Conservation (phyloP, 2,888 invertebrate species). For the Cosmia pyralina region DNA sequence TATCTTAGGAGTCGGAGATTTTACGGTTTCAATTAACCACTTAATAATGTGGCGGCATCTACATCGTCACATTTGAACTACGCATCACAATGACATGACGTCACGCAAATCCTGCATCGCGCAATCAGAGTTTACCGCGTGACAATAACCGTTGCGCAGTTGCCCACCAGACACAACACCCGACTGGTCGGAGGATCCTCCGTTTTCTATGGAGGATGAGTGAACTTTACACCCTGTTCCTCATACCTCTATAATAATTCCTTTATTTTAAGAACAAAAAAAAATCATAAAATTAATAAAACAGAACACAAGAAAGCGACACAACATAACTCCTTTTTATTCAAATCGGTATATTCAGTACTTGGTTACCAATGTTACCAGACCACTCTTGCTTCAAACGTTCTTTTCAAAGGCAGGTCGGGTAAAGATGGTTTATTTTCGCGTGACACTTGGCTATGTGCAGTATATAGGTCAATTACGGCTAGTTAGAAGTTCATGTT, state of each 20-base stretch:
- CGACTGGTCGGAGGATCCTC: too few species aligned
- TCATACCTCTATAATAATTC: constrained; percentile 8
- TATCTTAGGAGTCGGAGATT: too few species aligned
- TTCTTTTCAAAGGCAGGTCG: neutral
- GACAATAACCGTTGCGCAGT: too few species aligned
- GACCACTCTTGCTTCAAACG: neutral
- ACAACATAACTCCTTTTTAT: constrained; percentile 56
- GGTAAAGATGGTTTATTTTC: constrained; percentile 36
- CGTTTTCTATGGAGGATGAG: too few species aligned
- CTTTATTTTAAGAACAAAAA: constrained; percentile 24
- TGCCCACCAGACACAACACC: too few species aligned
- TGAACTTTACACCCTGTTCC: too few species aligned
- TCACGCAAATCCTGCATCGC: too few species aligned
- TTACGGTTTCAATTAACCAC: too few species aligned
- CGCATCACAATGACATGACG: too few species aligned
- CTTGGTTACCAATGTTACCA: neutral
- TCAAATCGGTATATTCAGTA: constrained; percentile 46
- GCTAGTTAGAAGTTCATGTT: constrained; percentile 56
- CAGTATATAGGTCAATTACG: constrained; percentile 62
- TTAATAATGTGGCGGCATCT: too few species aligned
- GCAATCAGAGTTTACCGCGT: too few species aligned
- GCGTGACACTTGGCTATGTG: constrained; percentile 62
- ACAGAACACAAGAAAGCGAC: constrained; percentile 45
- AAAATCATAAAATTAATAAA: constrained; percentile 43
- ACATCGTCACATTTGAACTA: too few species aligned